Base-by-base conservation (phyloP, 2,113 vertebrate species). In the Aplodontia rufa region DNA sequence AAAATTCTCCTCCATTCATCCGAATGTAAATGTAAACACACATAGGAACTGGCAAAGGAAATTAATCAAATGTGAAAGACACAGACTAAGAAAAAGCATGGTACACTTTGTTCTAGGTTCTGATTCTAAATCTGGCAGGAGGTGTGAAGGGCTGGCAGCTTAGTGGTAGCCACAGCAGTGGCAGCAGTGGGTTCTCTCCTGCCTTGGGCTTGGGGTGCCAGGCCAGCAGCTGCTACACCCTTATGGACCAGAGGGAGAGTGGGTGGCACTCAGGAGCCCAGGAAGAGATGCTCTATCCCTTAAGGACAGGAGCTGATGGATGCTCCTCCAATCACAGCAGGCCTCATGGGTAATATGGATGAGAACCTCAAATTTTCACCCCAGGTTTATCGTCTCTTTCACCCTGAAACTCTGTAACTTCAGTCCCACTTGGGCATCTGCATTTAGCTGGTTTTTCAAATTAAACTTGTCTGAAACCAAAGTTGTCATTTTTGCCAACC, bases 111-210 rank as follows among this genome's bases (percentile, higher is more conserved):
- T 97, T 96, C 96, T 94, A 86, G 92, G 90, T 94, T 96, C 95
- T 90, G 24, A 62, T 92, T 88, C 97, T 97, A 97, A 97, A 97
- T 97, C 91, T n/a, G 72, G 95, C 95, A 55, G 82, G 90, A 94
- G 94, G 92, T 97, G 96, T 92, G 96, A 97, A 95, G 96, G 96
- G 81, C 92, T 98, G 96, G 95, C 96, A 97, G 96, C 87, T 45
- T 81, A 86, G 84, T 78, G 55, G 37, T 26, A 5, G 26, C 22
- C 55, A 60, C 11, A 64, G 82, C 30, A 11, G 82, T 35, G 80
- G 94, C 64, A 49, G 90, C 69, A 72, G 85, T 37, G 68, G 1
- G 86, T 55, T 94, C 85, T 64, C 86, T 95, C 89, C 89, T 58
- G 91, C 89, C 78, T 80, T 35, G 14, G 62, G 92, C 78, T 76